Conservation (phyloP, 2,888 invertebrate species). For the Nematopogon swammerdamellus region DNA sequence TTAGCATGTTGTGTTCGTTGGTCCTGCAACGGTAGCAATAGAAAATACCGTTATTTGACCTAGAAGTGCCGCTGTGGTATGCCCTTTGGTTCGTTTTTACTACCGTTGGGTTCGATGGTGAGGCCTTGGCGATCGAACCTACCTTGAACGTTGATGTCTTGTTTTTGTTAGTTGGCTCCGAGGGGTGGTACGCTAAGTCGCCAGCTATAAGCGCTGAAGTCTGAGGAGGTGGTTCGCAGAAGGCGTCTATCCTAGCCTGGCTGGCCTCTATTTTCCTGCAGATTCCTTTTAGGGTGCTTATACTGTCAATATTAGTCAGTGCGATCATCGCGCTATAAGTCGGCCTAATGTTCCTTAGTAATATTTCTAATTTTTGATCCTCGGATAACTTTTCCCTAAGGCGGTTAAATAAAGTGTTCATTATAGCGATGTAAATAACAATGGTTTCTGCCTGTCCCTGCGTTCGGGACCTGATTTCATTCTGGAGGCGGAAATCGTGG, state of each 20-base stretch:
- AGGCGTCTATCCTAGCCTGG: neutral
- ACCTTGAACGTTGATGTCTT: neutral
- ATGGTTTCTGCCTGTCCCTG: neutral
- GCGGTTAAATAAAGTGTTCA: neutral
- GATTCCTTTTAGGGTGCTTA: neutral
- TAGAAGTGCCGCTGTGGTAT: neutral
- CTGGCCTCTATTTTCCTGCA: neutral
- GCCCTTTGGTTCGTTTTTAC: no score
- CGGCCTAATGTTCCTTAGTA: neutral
- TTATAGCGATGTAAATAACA: neutral
- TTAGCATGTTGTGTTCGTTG: neutral
- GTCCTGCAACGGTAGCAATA: constrained; percentile 1
- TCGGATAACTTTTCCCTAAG: neutral
- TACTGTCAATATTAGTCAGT: neutral
- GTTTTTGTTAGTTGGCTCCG: neutral
- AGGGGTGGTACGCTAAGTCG: neutral
- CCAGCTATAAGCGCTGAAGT: neutral
- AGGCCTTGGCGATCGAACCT: neutral
- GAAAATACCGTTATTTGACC: neutral
- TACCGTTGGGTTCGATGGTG: no score
- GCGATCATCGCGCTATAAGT: neutral
- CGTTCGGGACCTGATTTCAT: neutral
- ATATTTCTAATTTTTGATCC: neutral
- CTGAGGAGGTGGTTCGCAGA: neutral
- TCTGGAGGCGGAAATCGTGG: neutral